Conservation (phyloP, 2,113 vertebrate species). For the Platysternon megacephalum region DNA sequence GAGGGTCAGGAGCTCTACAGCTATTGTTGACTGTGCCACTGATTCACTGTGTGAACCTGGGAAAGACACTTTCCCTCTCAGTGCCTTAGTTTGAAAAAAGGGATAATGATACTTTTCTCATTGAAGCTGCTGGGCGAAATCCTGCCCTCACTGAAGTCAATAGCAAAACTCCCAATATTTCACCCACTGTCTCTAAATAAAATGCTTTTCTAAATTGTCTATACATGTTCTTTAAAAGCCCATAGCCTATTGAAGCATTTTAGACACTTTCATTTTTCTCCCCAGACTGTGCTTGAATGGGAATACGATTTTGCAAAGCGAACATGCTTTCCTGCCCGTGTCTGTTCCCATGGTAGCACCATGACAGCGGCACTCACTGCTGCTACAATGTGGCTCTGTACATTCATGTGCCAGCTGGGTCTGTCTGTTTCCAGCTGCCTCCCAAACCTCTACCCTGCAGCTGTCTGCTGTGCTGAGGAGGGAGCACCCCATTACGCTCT, state of each 20-base stretch:
- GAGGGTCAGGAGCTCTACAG: neutral
- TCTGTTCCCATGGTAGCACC: neutral
- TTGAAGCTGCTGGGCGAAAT: neutral
- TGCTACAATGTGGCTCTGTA: neutral
- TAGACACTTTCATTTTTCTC: neutral
- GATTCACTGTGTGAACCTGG: neutral
- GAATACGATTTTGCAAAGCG: neutral
- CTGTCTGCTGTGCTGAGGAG: neutral
- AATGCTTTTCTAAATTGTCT: neutral
- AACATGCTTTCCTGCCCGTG: neutral
- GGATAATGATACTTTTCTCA: neutral
- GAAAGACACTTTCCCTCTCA: neutral
- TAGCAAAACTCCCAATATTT: neutral
- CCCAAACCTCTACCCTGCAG: neutral
- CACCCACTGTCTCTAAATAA: neutral
- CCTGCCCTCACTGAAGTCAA: neutral
- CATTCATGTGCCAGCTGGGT: neutral
- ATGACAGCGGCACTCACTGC: neutral
- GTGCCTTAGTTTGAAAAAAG: neutral
- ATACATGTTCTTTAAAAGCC: neutral
- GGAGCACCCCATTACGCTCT: neutral
- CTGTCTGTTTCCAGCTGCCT: neutral
- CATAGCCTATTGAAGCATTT: neutral
- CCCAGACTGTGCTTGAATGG: neutral
- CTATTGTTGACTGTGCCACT: neutral